Percentiles rank a stretch among this genome's conserved stretches.
These are phyloP conservation scores for Dynastes hyllus DNA, from an alignment of 2,888 invertebrate genomes.

Conservation along the genomic window DNA sequence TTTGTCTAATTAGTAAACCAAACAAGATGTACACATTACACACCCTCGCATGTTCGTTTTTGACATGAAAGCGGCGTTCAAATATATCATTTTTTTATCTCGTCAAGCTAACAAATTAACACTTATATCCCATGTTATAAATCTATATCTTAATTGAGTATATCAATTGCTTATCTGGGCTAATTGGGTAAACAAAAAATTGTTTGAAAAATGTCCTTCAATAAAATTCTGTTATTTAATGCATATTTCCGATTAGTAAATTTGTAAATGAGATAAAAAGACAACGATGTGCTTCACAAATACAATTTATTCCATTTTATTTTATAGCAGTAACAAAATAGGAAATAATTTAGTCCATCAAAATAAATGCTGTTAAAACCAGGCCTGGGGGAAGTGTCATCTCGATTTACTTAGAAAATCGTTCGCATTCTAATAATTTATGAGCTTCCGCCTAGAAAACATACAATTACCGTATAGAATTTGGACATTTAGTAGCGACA, in stretches of 20 bases:
- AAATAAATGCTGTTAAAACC: background rate
- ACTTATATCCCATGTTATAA: background rate
- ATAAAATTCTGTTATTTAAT: background rate
- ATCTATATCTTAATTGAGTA: background rate
- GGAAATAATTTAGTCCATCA: background rate
- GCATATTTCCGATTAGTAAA: background rate
- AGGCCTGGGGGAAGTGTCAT: background rate
- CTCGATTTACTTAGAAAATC: constrained; percentile 13
- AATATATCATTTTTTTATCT: constrained; percentile 5
- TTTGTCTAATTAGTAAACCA: background rate
- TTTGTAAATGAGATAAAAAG: background rate
- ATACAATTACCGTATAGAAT: background rate
- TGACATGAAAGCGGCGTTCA: background rate
- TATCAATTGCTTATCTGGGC: background rate
- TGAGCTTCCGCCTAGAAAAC: constrained; percentile 36
- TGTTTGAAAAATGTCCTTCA: no score
- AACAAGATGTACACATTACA: background rate
- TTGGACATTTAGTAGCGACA: no score
- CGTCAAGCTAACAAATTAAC: background rate
- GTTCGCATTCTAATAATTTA: constrained; percentile 39
- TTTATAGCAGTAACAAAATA: background rate
- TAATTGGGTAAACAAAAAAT: no score
- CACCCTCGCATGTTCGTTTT: background rate
- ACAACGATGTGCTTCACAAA: background rate
- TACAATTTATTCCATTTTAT: constrained; percentile 1